These are phyloP conservation scores for Muscicapa adusta DNA, from an alignment of 2,113 vertebrate genomes.

Conservation along the genomic window DNA sequence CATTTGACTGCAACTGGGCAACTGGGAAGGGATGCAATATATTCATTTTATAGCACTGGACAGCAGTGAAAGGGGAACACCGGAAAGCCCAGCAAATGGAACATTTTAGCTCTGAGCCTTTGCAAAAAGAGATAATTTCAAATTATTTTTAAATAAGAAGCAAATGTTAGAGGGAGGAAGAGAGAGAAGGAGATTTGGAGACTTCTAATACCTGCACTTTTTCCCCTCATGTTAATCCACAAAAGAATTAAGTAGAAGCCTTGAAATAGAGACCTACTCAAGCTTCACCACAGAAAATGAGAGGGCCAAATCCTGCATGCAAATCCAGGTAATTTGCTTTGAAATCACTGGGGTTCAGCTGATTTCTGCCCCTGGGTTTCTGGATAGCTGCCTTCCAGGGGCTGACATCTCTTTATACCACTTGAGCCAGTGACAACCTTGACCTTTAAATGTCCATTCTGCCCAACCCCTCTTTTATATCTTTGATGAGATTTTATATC, in stretches of 20 bases:
- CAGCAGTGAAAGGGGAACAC: slow-evolving; percentile 48
- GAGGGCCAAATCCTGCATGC: background rate
- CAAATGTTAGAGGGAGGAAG: background rate
- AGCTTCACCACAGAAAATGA: background rate
- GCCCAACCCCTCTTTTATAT: background rate
- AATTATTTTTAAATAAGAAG: slow-evolving; percentile 10
- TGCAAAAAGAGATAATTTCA: background rate
- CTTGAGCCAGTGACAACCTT: background rate
- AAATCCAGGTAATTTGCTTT: background rate
- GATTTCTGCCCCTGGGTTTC: background rate
- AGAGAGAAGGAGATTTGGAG: background rate
- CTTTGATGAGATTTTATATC: slow-evolving; percentile 62
- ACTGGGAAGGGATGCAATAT: slow-evolving; percentile 70
- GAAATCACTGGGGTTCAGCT: background rate
- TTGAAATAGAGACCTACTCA: background rate
- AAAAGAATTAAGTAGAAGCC: background rate
- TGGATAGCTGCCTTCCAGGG: background rate
- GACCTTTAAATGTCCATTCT: slow-evolving; percentile 2
- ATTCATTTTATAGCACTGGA: slow-evolving; percentile 68
- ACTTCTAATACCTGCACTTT: background rate
- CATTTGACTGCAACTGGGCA: slow-evolving; percentile 74
- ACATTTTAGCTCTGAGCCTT: slow-evolving; percentile 53
- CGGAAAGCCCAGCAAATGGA: slow-evolving; percentile 60
- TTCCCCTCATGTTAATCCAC: background rate
- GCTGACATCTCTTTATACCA: background rate